These are phyloP conservation scores for Semnornis frantzii DNA, from an alignment of 2,113 vertebrate species.

Conservation along the genomic window DNA sequence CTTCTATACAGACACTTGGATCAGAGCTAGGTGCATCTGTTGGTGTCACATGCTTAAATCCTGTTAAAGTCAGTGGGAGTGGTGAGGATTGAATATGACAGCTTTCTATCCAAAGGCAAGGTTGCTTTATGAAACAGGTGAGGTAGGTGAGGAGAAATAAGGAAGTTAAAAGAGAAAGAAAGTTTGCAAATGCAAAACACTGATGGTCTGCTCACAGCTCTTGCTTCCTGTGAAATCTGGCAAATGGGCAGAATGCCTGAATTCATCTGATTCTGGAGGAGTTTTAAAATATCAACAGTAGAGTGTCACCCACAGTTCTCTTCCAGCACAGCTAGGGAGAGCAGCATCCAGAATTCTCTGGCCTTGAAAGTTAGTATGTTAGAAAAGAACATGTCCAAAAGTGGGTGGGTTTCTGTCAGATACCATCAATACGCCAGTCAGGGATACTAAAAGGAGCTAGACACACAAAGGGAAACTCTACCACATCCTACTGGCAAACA, in stretches of 20 bases:
- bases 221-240: conserved; percentile 31
- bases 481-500: conserved; percentile 29
- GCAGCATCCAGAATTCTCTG: background rate
- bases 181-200: background rate
- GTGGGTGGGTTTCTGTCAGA: background rate
- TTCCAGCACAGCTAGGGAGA: background rate
- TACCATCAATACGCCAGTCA: background rate
- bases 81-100: background rate
- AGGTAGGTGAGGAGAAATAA: background rate
- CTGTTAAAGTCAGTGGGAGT: background rate
- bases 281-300: background rate
- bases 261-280: background rate
- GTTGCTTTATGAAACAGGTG: background rate
- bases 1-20: background rate
- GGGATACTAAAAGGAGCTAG: background rate
- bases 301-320: background rate
- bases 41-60: background rate
- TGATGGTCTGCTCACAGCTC: background rate
- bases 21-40: background rate
- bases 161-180: background rate
- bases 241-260: background rate
- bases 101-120: background rate
- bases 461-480: background rate
- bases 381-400: background rate
- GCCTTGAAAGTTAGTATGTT: background rate